Conservation (phyloP, 2,113 vertebrate genomes). For the Mormoops blainvillei region DNA sequence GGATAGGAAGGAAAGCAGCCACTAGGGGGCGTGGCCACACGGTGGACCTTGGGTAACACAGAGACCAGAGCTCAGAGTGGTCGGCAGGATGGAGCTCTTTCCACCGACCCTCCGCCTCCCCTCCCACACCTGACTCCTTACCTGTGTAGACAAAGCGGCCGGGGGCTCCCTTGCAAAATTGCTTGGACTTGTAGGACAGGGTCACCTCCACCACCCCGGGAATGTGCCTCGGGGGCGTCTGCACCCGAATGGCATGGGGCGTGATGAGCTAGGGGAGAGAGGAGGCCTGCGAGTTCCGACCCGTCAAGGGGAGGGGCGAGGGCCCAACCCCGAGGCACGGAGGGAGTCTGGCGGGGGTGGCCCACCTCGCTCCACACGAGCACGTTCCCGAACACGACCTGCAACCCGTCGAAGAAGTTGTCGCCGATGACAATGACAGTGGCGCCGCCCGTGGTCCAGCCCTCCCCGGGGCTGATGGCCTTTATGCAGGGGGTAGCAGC, state of each 20-base stretch:
- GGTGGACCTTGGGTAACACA: rapidly evolving
- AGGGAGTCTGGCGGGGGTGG: slow-evolving; percentile 11
- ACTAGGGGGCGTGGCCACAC: rapidly evolving
- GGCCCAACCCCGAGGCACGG: neutral
- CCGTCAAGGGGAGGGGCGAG: neutral
- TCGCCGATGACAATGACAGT: slow-evolving; percentile 97
- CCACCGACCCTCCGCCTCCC: neutral
- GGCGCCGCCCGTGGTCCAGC: slow-evolving; percentile 95
- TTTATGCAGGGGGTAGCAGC: slow-evolving; percentile 97
- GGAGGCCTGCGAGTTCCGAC: slow-evolving; percentile 37
- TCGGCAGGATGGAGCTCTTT: neutral
- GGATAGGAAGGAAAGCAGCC: rapidly evolving
- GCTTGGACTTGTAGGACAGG: slow-evolving; percentile 90
- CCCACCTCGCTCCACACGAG: slow-evolving; percentile 96
- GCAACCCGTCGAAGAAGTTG: slow-evolving; percentile 96
- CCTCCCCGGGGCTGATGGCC: slow-evolving; percentile 95
- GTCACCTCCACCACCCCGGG: slow-evolving; percentile 91
- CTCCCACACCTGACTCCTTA: slow-evolving; percentile 51
- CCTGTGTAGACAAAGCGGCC: slow-evolving; percentile 91
- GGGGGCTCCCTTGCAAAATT: slow-evolving; percentile 89
- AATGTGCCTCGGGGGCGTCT: slow-evolving; percentile 90
- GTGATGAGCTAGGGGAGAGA: slow-evolving; percentile 84
- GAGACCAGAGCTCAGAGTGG: neutral
- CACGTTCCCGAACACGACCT: slow-evolving; percentile 95
- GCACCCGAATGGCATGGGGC: slow-evolving; percentile 89